A percentile compares a stretch with the other conserved stretches of the same genome.
Conservation (phyloP, 2,797 vertebrate genomes). For the Melanotaenia trifasciata region DNA sequence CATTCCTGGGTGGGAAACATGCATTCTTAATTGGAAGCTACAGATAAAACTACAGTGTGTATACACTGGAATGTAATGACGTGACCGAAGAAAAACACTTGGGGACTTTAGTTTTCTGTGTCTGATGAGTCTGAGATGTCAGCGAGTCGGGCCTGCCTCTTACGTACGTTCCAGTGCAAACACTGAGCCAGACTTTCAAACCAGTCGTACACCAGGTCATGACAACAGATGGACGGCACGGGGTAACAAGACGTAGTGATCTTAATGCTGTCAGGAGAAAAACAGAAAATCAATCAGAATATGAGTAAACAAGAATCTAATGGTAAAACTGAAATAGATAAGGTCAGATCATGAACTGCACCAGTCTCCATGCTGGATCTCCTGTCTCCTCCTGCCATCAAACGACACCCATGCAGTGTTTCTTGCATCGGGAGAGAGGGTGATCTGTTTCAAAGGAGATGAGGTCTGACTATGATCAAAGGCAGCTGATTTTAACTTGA, state of each 20-base stretch:
- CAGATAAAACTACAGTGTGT: slow-evolving; percentile 17
- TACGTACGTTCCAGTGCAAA: slow-evolving; percentile 88
- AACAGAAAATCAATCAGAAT: not conserved
- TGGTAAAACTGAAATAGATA: not conserved
- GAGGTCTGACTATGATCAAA: not conserved
- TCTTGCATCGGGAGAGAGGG: slow-evolving; percentile 85
- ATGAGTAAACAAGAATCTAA: not conserved
- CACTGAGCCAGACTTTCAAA: slow-evolving; percentile 88
- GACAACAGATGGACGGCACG: slow-evolving; percentile 86
- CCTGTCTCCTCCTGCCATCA: slow-evolving; percentile 86
- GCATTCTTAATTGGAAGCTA: slow-evolving; percentile 10
- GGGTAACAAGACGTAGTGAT: slow-evolving; percentile 87
- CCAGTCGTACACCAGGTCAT: slow-evolving; percentile 89
- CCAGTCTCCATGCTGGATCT: slow-evolving; percentile 87
- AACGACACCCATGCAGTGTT: slow-evolving; percentile 89
- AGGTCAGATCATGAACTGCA: slow-evolving; percentile 31
- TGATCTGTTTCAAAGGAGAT: slow-evolving; percentile 75
- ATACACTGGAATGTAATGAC: slow-evolving; percentile 53
- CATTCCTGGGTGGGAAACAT: slow-evolving; percentile 29
- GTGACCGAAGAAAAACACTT: not conserved
- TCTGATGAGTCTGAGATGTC: slow-evolving; percentile 82
- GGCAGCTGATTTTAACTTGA: no score
- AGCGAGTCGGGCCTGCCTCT: slow-evolving; percentile 82
- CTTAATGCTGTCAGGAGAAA: slow-evolving; percentile 78
- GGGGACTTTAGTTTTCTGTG: slow-evolving; percentile 78